Evolutionary conservation across 2,113 vertebrate genomes (phyloP), one percentile per base, ranked within the genome.

Genomic region (Podiceps cristatus): DNA sequence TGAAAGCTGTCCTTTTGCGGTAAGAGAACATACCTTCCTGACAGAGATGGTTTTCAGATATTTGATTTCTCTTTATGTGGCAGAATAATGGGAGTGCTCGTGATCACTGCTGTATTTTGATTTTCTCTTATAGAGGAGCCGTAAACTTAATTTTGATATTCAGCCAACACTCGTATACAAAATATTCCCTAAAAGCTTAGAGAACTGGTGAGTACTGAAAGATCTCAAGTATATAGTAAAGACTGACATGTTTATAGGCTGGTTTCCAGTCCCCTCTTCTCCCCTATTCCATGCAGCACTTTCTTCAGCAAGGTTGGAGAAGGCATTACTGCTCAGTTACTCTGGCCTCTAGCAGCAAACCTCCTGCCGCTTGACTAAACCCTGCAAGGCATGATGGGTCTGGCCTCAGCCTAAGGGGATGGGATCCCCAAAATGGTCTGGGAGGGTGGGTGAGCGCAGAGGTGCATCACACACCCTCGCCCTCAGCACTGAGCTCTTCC

Each of bases 1-100:
- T 84, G 68, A 84, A 78, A 75, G 69, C 47, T 96, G 69, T 35
- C 56, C 35, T 92, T 95, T 75, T 64, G 19, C 82, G 78, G 42
- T 28, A 13, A 10, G 18, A 52, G 19, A 45, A 27, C 0, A 0
- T 28, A 63, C 88, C 7, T 60, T 27, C 27, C 58, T 69, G 53
- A 42, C 47, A 93, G 72, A 67, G 35, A 13, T 74, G 18, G 8
- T 69, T 82, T 42, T 60, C 23, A 91, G 45, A 50, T 90, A 62
- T 3, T 72, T 45, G 8, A 1, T 66, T 89, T 71, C 37, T 86
- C 45, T 74, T 90, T 11, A 1, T 50, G 35, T 53, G 68, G 33
- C 22, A 88, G 31, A 60, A 18, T 67, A 77, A 86, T 42, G 33
- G 42, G 77, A 90, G 10, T 35, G 16, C 10, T 85, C 1, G 0